Conservation (phyloP, 2,888 invertebrate species). For the Drosophila merina region DNA sequence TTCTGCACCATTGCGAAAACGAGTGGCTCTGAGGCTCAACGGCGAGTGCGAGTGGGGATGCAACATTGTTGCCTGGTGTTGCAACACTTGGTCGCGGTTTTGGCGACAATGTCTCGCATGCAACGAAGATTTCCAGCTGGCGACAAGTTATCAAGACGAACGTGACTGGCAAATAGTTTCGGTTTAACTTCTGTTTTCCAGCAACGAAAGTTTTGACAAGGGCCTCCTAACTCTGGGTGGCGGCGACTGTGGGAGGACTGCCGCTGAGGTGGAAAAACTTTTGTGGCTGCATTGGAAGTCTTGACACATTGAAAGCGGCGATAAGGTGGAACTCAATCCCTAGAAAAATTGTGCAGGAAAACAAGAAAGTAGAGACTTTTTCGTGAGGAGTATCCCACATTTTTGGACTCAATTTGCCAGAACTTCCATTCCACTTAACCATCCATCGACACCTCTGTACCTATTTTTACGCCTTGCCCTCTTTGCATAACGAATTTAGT, state of each 20-base stretch:
- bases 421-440: background rate
- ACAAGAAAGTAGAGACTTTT: background rate
- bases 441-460: conserved; percentile 1
- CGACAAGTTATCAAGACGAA: conserved; percentile 79
- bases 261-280: conserved; percentile 31
- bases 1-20: conserved; percentile 9
- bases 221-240: conserved; percentile 6
- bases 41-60: conserved; percentile 12
- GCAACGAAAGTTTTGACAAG: conserved; percentile 31
- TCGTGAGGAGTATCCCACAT: background rate
- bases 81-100: conserved; percentile 73
- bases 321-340: conserved; percentile 2
- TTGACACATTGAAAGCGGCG: conserved; percentile 33
- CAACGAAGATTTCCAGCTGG: conserved; percentile 75
- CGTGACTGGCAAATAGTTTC: conserved; percentile 75
- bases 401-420: background rate
- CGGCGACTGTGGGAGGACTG: background rate
- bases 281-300: conserved; percentile 25
- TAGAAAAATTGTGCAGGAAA: conserved; percentile 6
- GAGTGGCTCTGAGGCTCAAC: conserved; percentile 13
- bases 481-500: conserved; percentile 38
- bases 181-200: conserved; percentile 61
- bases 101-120: conserved; percentile 73
- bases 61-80: conserved; percentile 55
- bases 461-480: background rate